Conservation (phyloP, 2,113 vertebrate genomes). For the Oreochromis aureus region DNA sequence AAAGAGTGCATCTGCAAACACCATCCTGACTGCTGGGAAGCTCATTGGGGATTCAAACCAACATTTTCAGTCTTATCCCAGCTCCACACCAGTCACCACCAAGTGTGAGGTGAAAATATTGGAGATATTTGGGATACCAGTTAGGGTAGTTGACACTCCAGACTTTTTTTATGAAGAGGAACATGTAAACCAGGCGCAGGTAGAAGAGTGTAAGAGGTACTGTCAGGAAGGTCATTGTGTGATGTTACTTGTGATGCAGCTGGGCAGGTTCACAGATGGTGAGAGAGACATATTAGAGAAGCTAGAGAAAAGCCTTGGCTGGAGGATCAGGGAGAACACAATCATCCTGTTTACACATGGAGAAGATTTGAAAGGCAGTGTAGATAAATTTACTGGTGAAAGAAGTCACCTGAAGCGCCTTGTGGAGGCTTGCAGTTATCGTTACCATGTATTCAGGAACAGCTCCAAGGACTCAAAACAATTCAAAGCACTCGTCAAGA, state of each 20-base stretch:
- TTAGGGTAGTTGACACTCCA: not conserved
- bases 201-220: constrained; percentile 9
- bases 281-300: not conserved
- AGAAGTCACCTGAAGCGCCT: fast-evolving
- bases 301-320: not conserved
- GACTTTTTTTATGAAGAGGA: not conserved
- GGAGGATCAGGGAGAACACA: not conserved
- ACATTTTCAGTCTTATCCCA: not conserved
- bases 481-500: not conserved
- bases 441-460: not conserved
- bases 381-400: not conserved
- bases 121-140: not conserved
- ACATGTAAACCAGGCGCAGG: not conserved
- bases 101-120: not conserved
- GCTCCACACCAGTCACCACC: not conserved
- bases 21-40: not conserved
- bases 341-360: not conserved
- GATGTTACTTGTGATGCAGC: constrained; percentile 13
- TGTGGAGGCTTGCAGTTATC: not conserved
- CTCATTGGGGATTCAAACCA: fast-evolving
- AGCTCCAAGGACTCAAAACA: not conserved
- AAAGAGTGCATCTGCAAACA: constrained; percentile 12
- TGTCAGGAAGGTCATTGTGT: not conserved
- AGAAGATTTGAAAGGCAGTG: not conserved
- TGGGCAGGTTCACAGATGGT: not conserved